phyloP scores from a whole-genome alignment of 2,888 invertebrate species.

The Tigriopus californicus region DNA sequence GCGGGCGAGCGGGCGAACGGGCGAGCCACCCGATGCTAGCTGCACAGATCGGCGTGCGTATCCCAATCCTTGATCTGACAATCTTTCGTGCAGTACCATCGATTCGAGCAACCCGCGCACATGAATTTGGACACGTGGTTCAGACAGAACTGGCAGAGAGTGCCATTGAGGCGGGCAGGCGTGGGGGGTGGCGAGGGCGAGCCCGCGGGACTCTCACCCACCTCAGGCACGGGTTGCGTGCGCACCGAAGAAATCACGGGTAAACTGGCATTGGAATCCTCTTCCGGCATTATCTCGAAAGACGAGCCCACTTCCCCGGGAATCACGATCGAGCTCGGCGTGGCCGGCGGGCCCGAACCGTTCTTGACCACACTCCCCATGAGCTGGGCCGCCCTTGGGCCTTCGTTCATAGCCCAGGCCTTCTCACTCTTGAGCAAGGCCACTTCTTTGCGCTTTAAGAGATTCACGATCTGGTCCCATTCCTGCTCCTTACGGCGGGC shows the following conservation, averaged over 20 bases:
- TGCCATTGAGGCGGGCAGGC: background rate
- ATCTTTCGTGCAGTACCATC: slow-evolving; percentile 83
- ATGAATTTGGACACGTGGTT: slow-evolving; percentile 63
- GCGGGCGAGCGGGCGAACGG: too few species aligned
- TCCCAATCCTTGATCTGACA: slow-evolving; percentile 81
- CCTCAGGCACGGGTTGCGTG: background rate
- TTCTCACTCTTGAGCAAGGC: slow-evolving; percentile 33
- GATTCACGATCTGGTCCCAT: slow-evolving; percentile 61
- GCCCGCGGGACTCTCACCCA: background rate
- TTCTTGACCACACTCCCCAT: too few species aligned
- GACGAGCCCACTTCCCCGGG: too few species aligned
- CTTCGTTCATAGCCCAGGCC: background rate
- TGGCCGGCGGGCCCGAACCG: too few species aligned
- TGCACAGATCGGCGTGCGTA: slow-evolving; percentile 58
- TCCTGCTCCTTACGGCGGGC: slow-evolving; percentile 64
- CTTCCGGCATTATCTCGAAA: too few species aligned
- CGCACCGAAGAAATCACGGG: too few species aligned
- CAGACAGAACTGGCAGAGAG: slow-evolving; percentile 62
- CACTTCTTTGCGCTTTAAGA: slow-evolving; percentile 68
- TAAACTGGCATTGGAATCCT: too few species aligned
- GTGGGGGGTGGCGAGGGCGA: background rate
- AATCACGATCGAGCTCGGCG: too few species aligned
- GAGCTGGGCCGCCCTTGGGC: too few species aligned
- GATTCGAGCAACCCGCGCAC: slow-evolving; percentile 73
- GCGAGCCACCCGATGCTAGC: too few species aligned